phyloP scores from a whole-genome alignment of 2,113 vertebrate genomes.

The pig (Sus scrofa) region DNA sequence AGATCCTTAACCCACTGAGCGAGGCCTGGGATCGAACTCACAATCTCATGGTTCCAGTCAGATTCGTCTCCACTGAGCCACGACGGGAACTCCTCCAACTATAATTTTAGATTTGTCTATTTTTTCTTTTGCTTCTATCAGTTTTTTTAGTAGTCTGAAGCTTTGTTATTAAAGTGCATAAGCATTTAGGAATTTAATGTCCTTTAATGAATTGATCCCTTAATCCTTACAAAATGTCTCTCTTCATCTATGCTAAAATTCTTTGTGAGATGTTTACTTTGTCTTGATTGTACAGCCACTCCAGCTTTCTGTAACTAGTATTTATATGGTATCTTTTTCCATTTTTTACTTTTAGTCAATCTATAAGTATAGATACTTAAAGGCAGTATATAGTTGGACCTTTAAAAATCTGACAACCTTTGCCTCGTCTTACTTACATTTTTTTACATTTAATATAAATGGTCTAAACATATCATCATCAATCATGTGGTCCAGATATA shows the following conservation, averaged over 20 bases:
- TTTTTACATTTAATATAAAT: background rate
- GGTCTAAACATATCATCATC: background rate
- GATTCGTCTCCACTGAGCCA: no score
- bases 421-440: background rate
- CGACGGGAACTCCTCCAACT: background rate
- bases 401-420: background rate
- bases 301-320: background rate
- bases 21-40: no score
- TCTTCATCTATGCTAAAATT: background rate
- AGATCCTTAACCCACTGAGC: no score
- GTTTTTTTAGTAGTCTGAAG: background rate
- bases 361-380: background rate
- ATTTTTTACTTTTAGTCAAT: background rate
- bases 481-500: background rate
- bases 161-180: background rate
- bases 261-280: background rate
- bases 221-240: background rate
- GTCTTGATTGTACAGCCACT: background rate
- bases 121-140: background rate
- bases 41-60: no score
- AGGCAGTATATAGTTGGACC: background rate
- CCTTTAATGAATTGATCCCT: background rate
- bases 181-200: conserved; percentile 3
- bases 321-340: background rate
- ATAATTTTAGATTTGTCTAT: background rate